Evolutionary conservation across 2,797 vertebrate genomes (phyloP).

Genomic region (Yasuhikotakia modesta): DNA sequence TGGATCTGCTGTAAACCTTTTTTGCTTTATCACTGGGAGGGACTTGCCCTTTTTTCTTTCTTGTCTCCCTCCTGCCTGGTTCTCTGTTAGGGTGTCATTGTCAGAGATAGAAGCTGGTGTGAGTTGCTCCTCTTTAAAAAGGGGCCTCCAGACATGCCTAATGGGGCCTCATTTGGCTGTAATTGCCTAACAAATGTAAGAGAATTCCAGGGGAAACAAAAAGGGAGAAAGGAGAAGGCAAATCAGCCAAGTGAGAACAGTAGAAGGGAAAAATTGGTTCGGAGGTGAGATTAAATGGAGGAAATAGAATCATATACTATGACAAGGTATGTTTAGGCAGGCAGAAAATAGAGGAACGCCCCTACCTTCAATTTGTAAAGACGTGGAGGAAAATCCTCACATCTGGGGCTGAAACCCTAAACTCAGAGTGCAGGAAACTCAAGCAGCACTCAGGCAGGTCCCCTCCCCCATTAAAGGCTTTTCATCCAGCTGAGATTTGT

Average conservation of each 20-base stretch:
- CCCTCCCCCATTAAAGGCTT: constrained; percentile 58
- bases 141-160: constrained; percentile 57
- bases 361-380: constrained; percentile 44
- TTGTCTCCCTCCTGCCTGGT: not conserved
- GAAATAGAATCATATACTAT: constrained; percentile 45
- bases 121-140: constrained; percentile 64
- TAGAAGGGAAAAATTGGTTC: constrained; percentile 8
- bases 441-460: constrained; percentile 46
- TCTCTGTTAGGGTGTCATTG: constrained; percentile 47
- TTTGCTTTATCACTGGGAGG: constrained; percentile 19
- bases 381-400: constrained; percentile 49
- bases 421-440: constrained; percentile 53
- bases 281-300: constrained; percentile 20
- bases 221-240: constrained; percentile 45
- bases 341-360: constrained; percentile 50
- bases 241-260: constrained; percentile 47
- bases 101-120: constrained; percentile 39
- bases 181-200: constrained; percentile 76
- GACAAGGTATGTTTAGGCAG: constrained; percentile 42
- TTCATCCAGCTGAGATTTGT: constrained; percentile 66
- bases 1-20: constrained; percentile 27
- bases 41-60: constrained; percentile 19
- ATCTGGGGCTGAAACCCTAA: constrained; percentile 62
- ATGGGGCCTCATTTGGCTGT: constrained; percentile 70
- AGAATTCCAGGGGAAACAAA: constrained; percentile 57